phyloP scores from a whole-genome alignment of 2,113 vertebrate genomes.

The Austrofundulus limnaeus region DNA sequence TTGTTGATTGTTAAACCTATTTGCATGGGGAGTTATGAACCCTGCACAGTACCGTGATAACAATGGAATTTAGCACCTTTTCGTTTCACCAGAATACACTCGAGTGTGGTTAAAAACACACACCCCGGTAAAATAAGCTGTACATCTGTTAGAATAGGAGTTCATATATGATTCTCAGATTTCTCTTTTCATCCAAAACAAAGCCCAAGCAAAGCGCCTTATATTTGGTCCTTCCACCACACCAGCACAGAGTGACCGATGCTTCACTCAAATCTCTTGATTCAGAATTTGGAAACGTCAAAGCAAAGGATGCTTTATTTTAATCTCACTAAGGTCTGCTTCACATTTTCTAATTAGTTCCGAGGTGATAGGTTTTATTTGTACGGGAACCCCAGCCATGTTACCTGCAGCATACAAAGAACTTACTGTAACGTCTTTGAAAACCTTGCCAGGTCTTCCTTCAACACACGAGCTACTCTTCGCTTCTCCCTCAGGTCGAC shows the following conservation, averaged over 20 bases:
- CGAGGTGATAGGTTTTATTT: slow-evolving; percentile 25
- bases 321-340: slow-evolving; percentile 27
- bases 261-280: slow-evolving; percentile 40
- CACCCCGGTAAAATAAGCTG: slow-evolving; percentile 28
- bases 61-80: slow-evolving; percentile 69
- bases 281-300: slow-evolving; percentile 45
- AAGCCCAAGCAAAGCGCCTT: slow-evolving; percentile 68
- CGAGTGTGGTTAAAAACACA: slow-evolving; percentile 16
- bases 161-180: slow-evolving; percentile 22
- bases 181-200: slow-evolving; percentile 18
- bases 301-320: slow-evolving; percentile 6
- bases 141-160: background rate
- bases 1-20: slow-evolving; percentile 52
- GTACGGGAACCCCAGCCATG: slow-evolving; percentile 39
- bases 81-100: slow-evolving; percentile 7
- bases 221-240: slow-evolving; percentile 47
- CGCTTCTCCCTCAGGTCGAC: slow-evolving; percentile 84
- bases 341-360: slow-evolving; percentile 45
- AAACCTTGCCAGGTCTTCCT: slow-evolving; percentile 79
- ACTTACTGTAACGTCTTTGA: slow-evolving; percentile 48
- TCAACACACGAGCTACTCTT: slow-evolving; percentile 74
- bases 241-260: slow-evolving; percentile 54
- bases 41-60: slow-evolving; percentile 27
- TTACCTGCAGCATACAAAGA: slow-evolving; percentile 42
- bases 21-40: slow-evolving; percentile 42